Conservation (phyloP, 2,888 invertebrate genomes). For the Neocrepidodera transversa region DNA sequence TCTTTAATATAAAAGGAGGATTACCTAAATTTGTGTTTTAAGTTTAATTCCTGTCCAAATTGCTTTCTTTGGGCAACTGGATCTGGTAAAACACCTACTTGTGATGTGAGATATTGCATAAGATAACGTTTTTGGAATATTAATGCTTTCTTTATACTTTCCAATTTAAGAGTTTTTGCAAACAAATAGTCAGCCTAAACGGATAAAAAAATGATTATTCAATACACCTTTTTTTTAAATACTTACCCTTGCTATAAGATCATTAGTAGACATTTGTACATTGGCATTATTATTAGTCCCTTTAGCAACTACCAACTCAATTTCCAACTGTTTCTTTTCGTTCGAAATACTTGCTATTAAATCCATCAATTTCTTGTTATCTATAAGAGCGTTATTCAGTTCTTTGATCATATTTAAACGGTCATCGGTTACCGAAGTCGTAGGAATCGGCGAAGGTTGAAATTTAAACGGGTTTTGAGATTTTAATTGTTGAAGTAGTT, state of each 20-base stretch:
- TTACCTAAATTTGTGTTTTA: constrained; percentile 36
- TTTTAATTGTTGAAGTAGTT: constrained; percentile 54
- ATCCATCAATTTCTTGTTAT: constrained; percentile 64
- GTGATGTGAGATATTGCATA: constrained; percentile 68
- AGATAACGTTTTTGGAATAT: constrained; percentile 92
- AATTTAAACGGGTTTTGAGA: constrained; percentile 46
- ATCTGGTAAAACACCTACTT: constrained; percentile 42
- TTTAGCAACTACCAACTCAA: constrained; percentile 61
- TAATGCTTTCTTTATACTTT: constrained; percentile 87
- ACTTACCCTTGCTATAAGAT: constrained; percentile 52
- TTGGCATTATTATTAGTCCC: constrained; percentile 40
- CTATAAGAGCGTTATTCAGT: constrained; percentile 62
- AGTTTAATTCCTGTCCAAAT: constrained; percentile 10
- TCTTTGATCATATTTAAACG: constrained; percentile 55
- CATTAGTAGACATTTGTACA: constrained; percentile 48
- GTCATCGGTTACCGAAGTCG: constrained; percentile 30
- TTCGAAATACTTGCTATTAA: constrained; percentile 56
- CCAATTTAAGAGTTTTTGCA: constrained; percentile 76
- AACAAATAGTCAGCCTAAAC: constrained; percentile 67
- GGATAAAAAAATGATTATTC: constrained; percentile 45
- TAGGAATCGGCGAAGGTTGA: neutral
- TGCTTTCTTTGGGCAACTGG: constrained; percentile 9
- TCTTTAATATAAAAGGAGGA: neutral
- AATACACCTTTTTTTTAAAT: neutral
- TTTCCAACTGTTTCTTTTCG: constrained; percentile 63